These are phyloP conservation scores for Deilephila elpenor DNA, from an alignment of 2,888 invertebrate species.

Conservation along the genomic window DNA sequence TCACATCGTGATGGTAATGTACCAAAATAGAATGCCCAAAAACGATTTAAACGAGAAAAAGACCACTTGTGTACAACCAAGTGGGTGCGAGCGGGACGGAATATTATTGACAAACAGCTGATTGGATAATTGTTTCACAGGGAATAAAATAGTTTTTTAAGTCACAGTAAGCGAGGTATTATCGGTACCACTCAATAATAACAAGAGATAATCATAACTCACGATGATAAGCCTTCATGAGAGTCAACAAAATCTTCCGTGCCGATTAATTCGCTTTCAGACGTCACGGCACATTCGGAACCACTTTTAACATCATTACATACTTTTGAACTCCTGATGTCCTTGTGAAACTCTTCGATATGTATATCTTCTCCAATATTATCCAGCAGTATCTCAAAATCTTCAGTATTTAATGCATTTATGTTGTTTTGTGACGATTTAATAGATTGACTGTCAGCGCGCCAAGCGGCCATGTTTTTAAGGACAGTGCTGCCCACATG, in stretches of 20 bases:
- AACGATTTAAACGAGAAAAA: constrained; percentile 72
- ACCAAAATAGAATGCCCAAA: constrained; percentile 84
- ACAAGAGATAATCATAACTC: constrained; percentile 46
- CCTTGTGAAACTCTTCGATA: constrained; percentile 43
- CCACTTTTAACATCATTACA: constrained; percentile 45
- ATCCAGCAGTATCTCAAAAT: constrained; percentile 39
- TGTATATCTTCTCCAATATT: constrained; percentile 44
- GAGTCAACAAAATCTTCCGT: constrained; percentile 53
- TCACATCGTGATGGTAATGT: constrained; percentile 82
- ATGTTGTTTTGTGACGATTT: constrained; percentile 43
- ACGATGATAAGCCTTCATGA: constrained; percentile 51
- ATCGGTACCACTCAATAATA: constrained; percentile 27
- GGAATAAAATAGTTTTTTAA: constrained; percentile 38
- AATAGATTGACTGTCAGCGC: constrained; percentile 59
- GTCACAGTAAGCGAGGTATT: constrained; percentile 32
- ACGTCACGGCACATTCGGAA: constrained; percentile 50
- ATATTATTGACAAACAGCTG: constrained; percentile 81
- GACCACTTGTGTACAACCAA: constrained; percentile 58
- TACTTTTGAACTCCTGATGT: constrained; percentile 45
- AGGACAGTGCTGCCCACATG: constrained; percentile 47
- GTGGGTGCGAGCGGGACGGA: constrained; percentile 66
- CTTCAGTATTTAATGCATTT: constrained; percentile 39
- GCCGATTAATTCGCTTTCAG: constrained; percentile 51
- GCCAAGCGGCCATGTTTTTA: constrained; percentile 77
- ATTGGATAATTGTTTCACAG: constrained; percentile 54